Evolutionary conservation across 2,888 invertebrate species (phyloP).

Genomic region (Exephanes ischioxanthus): DNA sequence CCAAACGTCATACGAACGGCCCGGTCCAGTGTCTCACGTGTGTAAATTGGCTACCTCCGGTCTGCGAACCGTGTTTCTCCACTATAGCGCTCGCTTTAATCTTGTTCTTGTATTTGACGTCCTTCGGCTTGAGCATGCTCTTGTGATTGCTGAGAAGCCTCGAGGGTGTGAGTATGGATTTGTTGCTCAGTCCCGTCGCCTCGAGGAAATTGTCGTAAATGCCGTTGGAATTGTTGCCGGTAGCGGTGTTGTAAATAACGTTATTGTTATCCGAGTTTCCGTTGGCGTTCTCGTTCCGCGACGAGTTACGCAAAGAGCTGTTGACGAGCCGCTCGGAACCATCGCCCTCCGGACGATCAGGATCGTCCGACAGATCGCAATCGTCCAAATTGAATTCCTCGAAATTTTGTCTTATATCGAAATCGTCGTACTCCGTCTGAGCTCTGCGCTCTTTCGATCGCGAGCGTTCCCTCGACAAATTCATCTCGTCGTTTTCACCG

Average conservation of each 20-base stretch:
- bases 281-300: constrained; percentile 85
- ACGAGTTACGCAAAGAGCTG: constrained; percentile 78
- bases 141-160: constrained; percentile 91
- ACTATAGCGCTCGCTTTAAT: constrained; percentile 87
- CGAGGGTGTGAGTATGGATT: constrained; percentile 89
- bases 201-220: constrained; percentile 92
- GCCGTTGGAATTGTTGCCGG: constrained; percentile 84
- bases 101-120: constrained; percentile 91
- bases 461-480: constrained; percentile 48
- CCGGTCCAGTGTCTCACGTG: constrained; percentile 85
- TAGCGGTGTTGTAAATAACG: constrained; percentile 74
- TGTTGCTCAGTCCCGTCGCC: constrained; percentile 92
- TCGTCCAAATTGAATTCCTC: constrained; percentile 93
- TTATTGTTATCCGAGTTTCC: constrained; percentile 82
- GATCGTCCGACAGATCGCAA: constrained; percentile 87
- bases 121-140: constrained; percentile 91
- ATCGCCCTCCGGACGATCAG: constrained; percentile 81
- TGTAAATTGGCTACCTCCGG: constrained; percentile 74
- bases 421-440: constrained; percentile 84
- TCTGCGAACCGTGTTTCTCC: constrained; percentile 84
- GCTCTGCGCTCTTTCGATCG: constrained; percentile 73
- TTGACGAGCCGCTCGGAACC: constrained; percentile 81
- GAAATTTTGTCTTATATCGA: constrained; percentile 91
- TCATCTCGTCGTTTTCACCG: constrained; percentile 73
- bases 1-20: constrained; percentile 84